These are phyloP conservation scores for Mamestra brassicae DNA, from an alignment of 2,888 invertebrate genomes.

Conservation along the genomic window DNA sequence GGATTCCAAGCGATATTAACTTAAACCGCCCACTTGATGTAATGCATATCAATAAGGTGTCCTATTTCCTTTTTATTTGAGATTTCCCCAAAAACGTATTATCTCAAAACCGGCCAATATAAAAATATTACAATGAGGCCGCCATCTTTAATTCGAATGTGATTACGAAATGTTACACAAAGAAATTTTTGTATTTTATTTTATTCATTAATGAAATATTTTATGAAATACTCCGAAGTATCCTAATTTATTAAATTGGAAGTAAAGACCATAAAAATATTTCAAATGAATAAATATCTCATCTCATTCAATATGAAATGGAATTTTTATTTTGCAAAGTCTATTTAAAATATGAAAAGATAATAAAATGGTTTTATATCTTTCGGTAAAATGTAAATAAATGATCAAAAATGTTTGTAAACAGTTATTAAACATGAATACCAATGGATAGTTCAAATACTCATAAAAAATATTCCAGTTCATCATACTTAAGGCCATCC, in stretches of 20 bases:
- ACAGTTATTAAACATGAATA: background rate
- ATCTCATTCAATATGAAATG: constrained; percentile 9
- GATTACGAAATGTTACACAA: constrained; percentile 18
- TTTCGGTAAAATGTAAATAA: too few species aligned
- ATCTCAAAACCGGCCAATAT: constrained; percentile 37
- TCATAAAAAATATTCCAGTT: background rate
- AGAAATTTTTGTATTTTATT: constrained; percentile 8
- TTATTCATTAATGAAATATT: constrained; percentile 17
- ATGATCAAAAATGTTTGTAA: background rate
- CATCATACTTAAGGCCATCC: fast-evolving
- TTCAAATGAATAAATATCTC: constrained; percentile 1
- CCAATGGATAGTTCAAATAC: too few species aligned
- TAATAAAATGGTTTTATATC: background rate
- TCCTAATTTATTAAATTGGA: background rate
- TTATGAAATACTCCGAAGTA: background rate
- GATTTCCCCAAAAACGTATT: constrained; percentile 34
- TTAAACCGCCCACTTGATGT: constrained; percentile 33
- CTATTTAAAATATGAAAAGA: background rate
- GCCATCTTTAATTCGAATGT: constrained; percentile 27
- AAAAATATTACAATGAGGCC: constrained; percentile 55
- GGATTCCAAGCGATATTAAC: constrained; percentile 35
- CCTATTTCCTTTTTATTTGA: constrained; percentile 37
- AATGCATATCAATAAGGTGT: constrained; percentile 63
- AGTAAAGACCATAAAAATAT: background rate
- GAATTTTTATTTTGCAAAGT: background rate